These are phyloP conservation scores for Actinopyga echinites DNA, from an alignment of 53 echinoderm and acorn worm genomes.

Conservation along the genomic window DNA sequence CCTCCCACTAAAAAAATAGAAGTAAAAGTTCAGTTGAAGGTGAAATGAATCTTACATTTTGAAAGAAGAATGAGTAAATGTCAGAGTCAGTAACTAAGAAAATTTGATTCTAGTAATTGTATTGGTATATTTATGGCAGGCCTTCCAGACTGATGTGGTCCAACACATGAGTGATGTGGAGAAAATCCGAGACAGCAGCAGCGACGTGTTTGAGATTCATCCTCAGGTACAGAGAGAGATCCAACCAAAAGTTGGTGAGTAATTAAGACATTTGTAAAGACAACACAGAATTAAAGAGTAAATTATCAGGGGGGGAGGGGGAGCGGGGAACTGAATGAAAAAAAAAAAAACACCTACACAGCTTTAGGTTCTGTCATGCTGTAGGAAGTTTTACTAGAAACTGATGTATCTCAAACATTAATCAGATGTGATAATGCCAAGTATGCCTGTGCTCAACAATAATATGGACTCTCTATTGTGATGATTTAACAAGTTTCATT, in stretches of 20 bases:
- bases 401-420: too few species aligned
- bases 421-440: too few species aligned
- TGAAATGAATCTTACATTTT: background rate
- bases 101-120: background rate
- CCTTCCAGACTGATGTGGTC: conserved; percentile 77
- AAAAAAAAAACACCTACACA: too few species aligned
- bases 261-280: background rate
- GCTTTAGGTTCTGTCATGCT: too few species aligned
- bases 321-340: too few species aligned
- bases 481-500: too few species aligned
- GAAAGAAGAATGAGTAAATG: background rate
- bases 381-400: too few species aligned
- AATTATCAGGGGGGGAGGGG: too few species aligned
- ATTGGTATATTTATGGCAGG: conserved; percentile 30
- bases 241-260: conserved; percentile 46
- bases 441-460: too few species aligned
- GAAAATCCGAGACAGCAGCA: conserved; percentile 86
- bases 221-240: conserved; percentile 67
- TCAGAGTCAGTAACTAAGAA: background rate
- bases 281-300: too few species aligned
- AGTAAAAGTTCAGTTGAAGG: background rate
- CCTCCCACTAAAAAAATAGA: background rate
- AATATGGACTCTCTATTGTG: too few species aligned
- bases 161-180: conserved; percentile 91
- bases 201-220: conserved; percentile 75